Base-by-base conservation (phyloP, 2,797 vertebrate genomes). In the Danio albolineatus region DNA sequence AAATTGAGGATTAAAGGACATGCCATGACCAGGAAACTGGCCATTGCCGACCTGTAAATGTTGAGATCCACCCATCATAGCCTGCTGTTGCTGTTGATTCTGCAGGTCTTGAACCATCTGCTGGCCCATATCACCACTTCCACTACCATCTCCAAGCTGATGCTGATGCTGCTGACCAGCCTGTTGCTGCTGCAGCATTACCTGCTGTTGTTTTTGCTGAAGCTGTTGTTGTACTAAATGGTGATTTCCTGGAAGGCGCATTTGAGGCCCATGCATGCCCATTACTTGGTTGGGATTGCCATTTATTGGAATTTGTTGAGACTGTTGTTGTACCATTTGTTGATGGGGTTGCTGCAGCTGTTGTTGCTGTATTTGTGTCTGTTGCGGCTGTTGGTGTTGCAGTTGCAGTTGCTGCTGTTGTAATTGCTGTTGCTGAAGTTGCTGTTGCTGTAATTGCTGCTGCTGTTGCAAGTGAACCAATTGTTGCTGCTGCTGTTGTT, bases 1-100 rank as follows among this genome's bases (percentile, higher is more conserved):
- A 86, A 98, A 99, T 84, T 97, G 95, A 0, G 96, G 36, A 78
- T 93, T 95, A 79, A 94, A 94, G 82, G 96, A 93, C 93, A 98
- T 96, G 66, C 95, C 95, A 67, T 98, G 97, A 79, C 95, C 94
- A 74, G 95, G 88, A 92, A 98, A 99, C 88, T 98, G 97, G 66
- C 96, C 96, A 89, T 97, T 97, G 90, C 97, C 96, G 87, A 96
- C 94, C 89, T 97, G 97, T 92, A 99, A 94, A 59, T 98, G 97
- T 81, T 96, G 96, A 80, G 96, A 90, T 5, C 88, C 91, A 17
- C 87, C 91, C 84, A 97, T 95, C 94, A 98, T 95, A 85, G 93
- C 95, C 83, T 93, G 94, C 87, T 94, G 94, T 73, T 86, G 91
- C 72, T 94, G 93, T 86, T 97, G 97, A 85, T 94, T 94, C 87